Percentiles rank a stretch among this genome's conserved stretches.
Evolutionary conservation across 2,888 invertebrate genomes (phyloP).

Genomic region (Torymus tubicola): DNA sequence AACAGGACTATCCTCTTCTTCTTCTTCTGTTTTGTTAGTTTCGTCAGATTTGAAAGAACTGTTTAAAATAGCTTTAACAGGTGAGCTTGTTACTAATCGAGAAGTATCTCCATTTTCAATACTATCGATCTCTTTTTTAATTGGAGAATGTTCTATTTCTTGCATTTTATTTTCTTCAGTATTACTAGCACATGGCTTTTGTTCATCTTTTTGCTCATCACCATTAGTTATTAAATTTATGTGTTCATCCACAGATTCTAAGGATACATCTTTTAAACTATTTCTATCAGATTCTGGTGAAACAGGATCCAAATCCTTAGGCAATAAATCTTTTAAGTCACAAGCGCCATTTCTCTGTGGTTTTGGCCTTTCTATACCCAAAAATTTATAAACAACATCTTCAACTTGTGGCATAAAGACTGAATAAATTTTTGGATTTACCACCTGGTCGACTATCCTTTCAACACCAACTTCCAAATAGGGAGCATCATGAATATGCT

Average conservation of each 20-base stretch:
- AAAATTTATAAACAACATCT: constrained; percentile 90
- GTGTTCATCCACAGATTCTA: constrained; percentile 70
- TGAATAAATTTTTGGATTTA: constrained; percentile 93
- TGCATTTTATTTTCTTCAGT: constrained; percentile 32
- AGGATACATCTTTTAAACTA: constrained; percentile 75
- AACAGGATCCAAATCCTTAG: constrained; percentile 88
- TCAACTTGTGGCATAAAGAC: constrained; percentile 94
- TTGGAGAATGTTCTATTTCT: constrained; percentile 25
- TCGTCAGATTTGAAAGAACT: constrained; percentile 75
- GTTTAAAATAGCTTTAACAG: constrained; percentile 59
- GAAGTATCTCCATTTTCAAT: constrained; percentile 60
- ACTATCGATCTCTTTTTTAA: constrained; percentile 43
- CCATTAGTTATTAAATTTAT: constrained; percentile 59
- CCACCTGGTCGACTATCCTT: constrained; percentile 96
- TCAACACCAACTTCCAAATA: constrained; percentile 94
- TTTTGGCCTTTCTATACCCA: constrained; percentile 88
- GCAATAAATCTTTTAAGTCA: constrained; percentile 80
- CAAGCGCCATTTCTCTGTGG: constrained; percentile 70
- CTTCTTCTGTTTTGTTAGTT: constrained; percentile 75
- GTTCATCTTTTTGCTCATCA: constrained; percentile 55
- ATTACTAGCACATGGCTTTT: constrained; percentile 39
- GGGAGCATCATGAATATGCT: constrained; percentile 93
- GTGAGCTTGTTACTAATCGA: constrained; percentile 53
- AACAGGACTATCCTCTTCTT: constrained; percentile 82
- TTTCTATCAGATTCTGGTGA: constrained; percentile 87